These are phyloP conservation scores for Macrobrachium rosenbergii DNA, from an alignment of 1,140 invertebrate genomes.

Conservation along the genomic window DNA sequence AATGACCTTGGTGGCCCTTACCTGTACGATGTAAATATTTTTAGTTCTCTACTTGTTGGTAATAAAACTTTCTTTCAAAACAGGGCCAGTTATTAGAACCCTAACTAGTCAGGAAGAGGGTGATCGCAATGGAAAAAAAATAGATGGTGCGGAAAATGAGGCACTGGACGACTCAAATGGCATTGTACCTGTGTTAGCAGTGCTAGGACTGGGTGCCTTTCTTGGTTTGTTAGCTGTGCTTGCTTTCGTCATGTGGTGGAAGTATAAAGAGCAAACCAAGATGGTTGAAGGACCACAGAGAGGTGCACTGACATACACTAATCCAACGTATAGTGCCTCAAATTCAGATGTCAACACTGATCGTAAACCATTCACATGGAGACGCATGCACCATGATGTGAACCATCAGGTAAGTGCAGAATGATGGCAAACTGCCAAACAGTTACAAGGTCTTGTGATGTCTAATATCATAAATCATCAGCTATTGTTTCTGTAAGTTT, in stretches of 20 bases:
- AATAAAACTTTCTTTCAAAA: not conserved
- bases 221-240: conserved; percentile 40
- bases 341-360: conserved; percentile 73
- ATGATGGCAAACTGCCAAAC: not conserved
- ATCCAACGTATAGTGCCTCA: conserved; percentile 84
- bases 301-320: conserved; percentile 81
- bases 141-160: not conserved
- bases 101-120: not conserved
- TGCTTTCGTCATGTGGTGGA: conserved; percentile 69
- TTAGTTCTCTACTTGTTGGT: too few species aligned
- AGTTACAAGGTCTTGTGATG: not conserved
- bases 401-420: conserved; percentile 51
- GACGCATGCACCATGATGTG: conserved; percentile 55
- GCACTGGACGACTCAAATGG: conserved; percentile 25
- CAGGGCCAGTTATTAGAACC: conserved; percentile 49
- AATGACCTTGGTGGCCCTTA: too few species aligned
- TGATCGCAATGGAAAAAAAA: too few species aligned
- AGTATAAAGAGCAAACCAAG: conserved; percentile 75
- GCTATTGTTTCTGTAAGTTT: too few species aligned
- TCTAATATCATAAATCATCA: too few species aligned
- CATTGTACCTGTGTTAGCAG: conserved; percentile 54
- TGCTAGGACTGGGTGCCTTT: conserved; percentile 51
- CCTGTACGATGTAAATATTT: too few species aligned
- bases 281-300: conserved; percentile 74
- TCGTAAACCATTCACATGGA: conserved; percentile 63